Percentiles rank a stretch among this genome's conserved stretches.
Conservation (phyloP, 2,797 vertebrate species). For the Propithecus deckenii region DNA sequence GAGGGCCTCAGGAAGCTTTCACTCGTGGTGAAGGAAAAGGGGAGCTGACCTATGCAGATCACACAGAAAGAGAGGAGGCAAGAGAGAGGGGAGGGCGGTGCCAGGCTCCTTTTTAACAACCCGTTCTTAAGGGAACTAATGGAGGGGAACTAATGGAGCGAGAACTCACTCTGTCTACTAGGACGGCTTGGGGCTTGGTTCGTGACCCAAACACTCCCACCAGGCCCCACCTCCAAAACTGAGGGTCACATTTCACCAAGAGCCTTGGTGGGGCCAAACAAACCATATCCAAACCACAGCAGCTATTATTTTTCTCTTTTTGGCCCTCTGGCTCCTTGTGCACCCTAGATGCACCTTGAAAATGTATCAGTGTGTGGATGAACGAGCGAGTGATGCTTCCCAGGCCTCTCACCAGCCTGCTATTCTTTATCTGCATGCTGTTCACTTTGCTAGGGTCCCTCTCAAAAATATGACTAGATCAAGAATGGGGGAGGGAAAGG, state of each 20-base stretch:
- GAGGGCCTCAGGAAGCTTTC: neutral
- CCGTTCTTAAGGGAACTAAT: neutral
- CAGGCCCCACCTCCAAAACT: neutral
- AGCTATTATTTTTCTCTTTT: neutral
- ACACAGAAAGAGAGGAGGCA: neutral
- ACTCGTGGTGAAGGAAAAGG: too few relatives aligned
- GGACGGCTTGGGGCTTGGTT: too few relatives aligned
- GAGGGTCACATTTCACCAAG: neutral
- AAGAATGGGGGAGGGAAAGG: neutral
- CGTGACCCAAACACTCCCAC: neutral
- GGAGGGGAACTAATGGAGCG: neutral
- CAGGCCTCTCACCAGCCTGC: conserved; percentile 40
- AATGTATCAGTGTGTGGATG: conserved; percentile 19
- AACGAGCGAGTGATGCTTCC: neutral
- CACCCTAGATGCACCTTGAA: neutral
- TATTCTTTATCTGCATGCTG: conserved; percentile 38
- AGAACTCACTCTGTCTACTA: neutral
- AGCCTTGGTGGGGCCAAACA: neutral
- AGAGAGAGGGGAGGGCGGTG: neutral
- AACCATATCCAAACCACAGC: neutral
- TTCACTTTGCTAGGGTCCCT: conserved; percentile 40
- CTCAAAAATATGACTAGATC: conserved; percentile 32
- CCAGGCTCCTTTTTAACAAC: neutral
- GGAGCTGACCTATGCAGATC: too few relatives aligned
- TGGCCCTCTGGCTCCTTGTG: neutral